Evolutionary conservation across 1,140 invertebrate species (phyloP).

Genomic region (Coboldia fuscipes): DNA sequence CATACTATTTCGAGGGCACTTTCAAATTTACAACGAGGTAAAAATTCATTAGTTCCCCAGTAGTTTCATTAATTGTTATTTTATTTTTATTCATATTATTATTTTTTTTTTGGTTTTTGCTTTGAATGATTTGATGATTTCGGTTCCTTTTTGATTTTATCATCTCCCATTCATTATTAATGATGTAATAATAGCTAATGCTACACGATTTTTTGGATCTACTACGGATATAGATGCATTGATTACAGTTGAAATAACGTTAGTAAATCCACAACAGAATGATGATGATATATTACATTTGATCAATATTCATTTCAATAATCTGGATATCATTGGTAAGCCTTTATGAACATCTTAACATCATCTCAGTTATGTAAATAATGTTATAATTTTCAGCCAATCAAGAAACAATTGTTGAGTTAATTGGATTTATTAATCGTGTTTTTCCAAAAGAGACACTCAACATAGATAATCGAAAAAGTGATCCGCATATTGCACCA

Average conservation of each 20-base stretch:
- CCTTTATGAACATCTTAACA: constrained; percentile 2
- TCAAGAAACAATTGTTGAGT: constrained; percentile 84
- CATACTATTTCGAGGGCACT: constrained; percentile 16
- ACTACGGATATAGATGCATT: constrained; percentile 50
- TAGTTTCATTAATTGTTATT: neutral
- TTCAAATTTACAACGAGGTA: constrained; percentile 15
- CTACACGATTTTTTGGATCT: constrained; percentile 1
- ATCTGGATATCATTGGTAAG: constrained; percentile 76
- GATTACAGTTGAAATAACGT: constrained; percentile 59
- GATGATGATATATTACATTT: constrained; percentile 41
- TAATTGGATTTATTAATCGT: constrained; percentile 66
- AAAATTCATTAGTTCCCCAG: neutral
- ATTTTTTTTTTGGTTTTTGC: neutral
- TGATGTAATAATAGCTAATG: constrained; percentile 3
- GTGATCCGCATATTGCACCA: constrained; percentile 4
- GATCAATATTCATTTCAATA: constrained; percentile 80
- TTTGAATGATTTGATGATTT: neutral
- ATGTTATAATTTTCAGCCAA: constrained; percentile 53
- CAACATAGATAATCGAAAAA: constrained; percentile 5
- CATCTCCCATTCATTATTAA: neutral
- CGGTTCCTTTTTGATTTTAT: constrained; percentile 1
- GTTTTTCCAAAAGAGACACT: constrained; percentile 33
- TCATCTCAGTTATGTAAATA: neutral
- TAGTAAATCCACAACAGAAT: constrained; percentile 33
- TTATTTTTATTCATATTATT: neutral